phyloP scores from a whole-genome alignment of 2,113 vertebrate species.

The Neotoma lepida region DNA sequence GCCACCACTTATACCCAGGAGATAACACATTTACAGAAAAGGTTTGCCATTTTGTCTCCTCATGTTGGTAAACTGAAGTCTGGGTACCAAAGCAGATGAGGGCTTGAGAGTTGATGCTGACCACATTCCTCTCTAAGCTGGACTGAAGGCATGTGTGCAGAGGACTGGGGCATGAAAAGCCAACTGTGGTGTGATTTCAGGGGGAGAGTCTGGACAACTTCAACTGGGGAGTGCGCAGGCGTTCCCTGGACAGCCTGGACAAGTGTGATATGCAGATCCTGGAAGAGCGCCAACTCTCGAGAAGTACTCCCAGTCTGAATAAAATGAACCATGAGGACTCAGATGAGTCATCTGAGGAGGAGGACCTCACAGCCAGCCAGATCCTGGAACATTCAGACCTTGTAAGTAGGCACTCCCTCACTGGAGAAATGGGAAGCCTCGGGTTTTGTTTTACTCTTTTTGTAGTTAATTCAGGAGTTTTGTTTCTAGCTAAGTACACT shows the following conservation, averaged over 20 bases:
- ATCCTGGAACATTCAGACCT: conserved; percentile 92
- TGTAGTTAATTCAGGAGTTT: not conserved
- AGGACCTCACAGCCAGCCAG: conserved; percentile 93
- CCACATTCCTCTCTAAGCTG: not conserved
- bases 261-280: conserved; percentile 91
- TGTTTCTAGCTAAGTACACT: conserved; percentile 36
- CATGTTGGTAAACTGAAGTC: not conserved
- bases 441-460: conserved; percentile 34
- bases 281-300: conserved; percentile 93
- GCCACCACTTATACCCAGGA: not conserved
- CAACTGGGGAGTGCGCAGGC: conserved; percentile 97
- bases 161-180: not conserved
- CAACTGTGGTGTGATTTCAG: conserved; percentile 85
- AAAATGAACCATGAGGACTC: conserved; percentile 92
- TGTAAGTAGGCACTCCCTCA: conserved; percentile 85
- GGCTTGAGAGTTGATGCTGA: not conserved
- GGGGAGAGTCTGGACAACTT: conserved; percentile 98
- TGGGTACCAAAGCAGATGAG: not conserved
- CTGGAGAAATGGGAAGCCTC: not conserved
- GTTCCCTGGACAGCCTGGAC: conserved; percentile 96
- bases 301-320: conserved; percentile 91
- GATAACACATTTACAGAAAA: not conserved
- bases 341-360: conserved; percentile 96
- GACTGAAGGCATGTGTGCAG: not conserved
- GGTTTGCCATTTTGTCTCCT: conserved; percentile 11